Evolutionary conservation across 2,797 vertebrate genomes (phyloP), one percentile per base, ranked within the genome.

Genomic region (Poeciliopsis paucimaculata): DNA sequence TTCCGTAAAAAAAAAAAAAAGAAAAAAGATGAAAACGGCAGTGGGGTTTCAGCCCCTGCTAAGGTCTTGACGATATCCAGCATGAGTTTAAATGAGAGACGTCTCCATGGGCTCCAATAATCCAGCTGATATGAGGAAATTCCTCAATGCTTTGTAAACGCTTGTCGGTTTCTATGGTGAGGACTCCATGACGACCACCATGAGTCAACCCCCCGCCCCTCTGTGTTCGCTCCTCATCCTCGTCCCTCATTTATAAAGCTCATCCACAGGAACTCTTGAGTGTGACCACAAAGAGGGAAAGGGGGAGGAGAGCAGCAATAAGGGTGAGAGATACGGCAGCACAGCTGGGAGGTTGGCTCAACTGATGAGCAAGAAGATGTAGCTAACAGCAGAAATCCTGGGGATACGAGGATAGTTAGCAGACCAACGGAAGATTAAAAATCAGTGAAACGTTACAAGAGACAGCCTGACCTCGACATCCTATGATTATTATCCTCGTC

Each of bases 111-210:
- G 92, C 92, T 96, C 92, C 95, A 95, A 95, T 96, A 96, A 96
- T 96, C 95, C 96, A 96, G 95, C 95, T 96, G 96, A 96, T 96
- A 96, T 96, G 95, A 96, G 95, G 96, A 96, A 96, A 96, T 96
- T 96, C 95, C 95, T 96, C 90, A 95, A 94, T 96, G 96, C 96
- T 96, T 96, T 96, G 95, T 95, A 96, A 96, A 96, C 95, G 95
- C 96, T 96, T 96, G 94, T 93, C 77, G 91, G 96, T 96, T 96
- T 95, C 96, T 91, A 96, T 96, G 94, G 95, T 85, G 94, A 96
- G 94, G 95, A 87, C 92, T 92, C 95, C 95, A 96, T 96, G 92
- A 92, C 93, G 85, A 96, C 95, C 95, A 93, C 92, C 94, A 94
- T 91, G 91, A 94, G 93, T 93, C 91, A 86, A 82, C 88, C 88